Evolutionary conservation across 1,140 invertebrate species (phyloP).

Genomic region (Marisa cornuarietis): DNA sequence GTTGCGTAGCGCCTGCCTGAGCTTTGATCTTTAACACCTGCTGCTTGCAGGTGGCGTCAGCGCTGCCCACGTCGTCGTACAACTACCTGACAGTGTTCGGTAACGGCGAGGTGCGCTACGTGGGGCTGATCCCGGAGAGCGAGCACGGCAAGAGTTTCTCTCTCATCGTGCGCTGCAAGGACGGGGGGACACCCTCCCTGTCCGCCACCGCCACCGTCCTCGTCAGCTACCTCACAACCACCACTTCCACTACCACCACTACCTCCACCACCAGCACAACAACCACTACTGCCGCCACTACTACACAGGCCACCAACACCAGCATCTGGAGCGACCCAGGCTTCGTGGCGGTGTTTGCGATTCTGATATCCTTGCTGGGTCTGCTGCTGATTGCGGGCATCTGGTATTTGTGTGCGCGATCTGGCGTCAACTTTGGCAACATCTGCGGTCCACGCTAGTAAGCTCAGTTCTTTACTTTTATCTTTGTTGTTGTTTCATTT

Average conservation of each 20-base stretch:
- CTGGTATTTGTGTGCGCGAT: neutral
- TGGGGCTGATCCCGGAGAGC: constrained; percentile 20
- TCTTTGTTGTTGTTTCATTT: too few species aligned
- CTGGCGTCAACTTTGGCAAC: neutral
- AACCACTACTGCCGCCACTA: constrained; percentile 16
- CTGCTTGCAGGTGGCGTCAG: neutral
- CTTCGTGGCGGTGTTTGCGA: constrained; percentile 16
- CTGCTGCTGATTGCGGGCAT: constrained; percentile 7
- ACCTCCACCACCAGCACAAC: constrained; percentile 26
- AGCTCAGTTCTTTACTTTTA: too few species aligned
- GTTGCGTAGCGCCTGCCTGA: too few species aligned
- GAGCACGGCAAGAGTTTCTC: constrained; percentile 26
- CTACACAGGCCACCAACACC: constrained; percentile 16
- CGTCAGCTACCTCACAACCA: constrained; percentile 25
- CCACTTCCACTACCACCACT: constrained; percentile 29
- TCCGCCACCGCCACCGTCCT: constrained; percentile 21
- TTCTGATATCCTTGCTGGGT: constrained; percentile 19
- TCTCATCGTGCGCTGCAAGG: constrained; percentile 25
- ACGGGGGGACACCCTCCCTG: constrained; percentile 20
- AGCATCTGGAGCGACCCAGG: constrained; percentile 19
- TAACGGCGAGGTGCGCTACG: constrained; percentile 15
- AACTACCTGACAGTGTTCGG: constrained; percentile 20
- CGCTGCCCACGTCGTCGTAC: neutral
- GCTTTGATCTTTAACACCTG: too few species aligned
- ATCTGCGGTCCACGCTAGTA: too few species aligned